Conservation (phyloP, 2,888 invertebrate species). For the Sarcophaga rosellei region DNA sequence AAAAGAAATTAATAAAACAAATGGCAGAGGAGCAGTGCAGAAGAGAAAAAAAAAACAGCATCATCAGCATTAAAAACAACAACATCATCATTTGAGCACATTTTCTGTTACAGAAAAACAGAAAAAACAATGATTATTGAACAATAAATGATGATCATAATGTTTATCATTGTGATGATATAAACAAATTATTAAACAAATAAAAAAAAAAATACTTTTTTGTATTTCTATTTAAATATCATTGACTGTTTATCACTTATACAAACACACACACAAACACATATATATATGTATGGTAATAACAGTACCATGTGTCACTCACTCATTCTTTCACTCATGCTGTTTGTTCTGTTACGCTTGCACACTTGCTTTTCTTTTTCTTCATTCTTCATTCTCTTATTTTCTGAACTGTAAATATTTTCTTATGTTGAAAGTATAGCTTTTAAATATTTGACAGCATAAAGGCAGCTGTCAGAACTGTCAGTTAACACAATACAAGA, state of each 20-base stretch:
- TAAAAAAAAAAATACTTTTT: not conserved
- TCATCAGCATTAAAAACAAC: too few relatives aligned
- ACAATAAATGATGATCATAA: not conserved
- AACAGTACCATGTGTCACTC: not conserved
- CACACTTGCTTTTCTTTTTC: too few relatives aligned
- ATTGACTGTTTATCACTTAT: not conserved
- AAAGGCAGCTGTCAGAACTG: constrained; percentile 67
- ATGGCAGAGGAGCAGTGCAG: too few relatives aligned
- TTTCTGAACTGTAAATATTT: constrained; percentile 12
- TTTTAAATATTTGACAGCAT: constrained; percentile 62
- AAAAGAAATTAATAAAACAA: too few relatives aligned
- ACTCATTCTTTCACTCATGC: not conserved
- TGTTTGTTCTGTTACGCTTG: not conserved
- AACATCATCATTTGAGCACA: too few relatives aligned
- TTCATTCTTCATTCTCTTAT: constrained; percentile 3
- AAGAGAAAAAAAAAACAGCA: too few relatives aligned
- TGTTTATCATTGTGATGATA: constrained; percentile 17
- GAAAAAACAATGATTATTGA: too few relatives aligned
- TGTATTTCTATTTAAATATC: not conserved
- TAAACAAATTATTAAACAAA: constrained; percentile 5
- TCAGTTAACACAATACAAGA: constrained; percentile 54
- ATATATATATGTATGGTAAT: not conserved
- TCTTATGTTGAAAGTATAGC: constrained; percentile 56
- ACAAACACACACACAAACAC: constrained; percentile 2
- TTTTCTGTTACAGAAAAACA: too few relatives aligned